Conservation (phyloP, 2,888 invertebrate genomes). For the Eledona agricola region DNA sequence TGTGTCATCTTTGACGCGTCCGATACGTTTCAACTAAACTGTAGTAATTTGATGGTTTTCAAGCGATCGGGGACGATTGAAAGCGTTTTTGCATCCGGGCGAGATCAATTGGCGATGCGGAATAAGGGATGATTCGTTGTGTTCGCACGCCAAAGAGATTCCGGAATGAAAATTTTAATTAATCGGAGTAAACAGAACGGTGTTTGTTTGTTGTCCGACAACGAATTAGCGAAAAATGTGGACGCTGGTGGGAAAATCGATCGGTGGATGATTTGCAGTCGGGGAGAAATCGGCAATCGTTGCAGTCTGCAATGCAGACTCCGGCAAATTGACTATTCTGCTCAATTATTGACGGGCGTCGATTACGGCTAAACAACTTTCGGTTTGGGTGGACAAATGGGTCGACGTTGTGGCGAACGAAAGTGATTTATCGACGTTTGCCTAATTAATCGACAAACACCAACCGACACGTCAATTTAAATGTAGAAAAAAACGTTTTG, state of each 20-base stretch:
- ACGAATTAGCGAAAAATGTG: too few species aligned
- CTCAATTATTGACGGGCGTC: slow-evolving; percentile 8
- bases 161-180: slow-evolving; percentile 9
- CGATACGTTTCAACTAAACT: slow-evolving; percentile 28
- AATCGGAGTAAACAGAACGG: too few species aligned
- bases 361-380: slow-evolving; percentile 15
- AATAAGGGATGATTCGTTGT: slow-evolving; percentile 2
- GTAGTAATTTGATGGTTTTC: slow-evolving; percentile 29
- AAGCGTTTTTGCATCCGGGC: slow-evolving; percentile 27
- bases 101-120: slow-evolving; percentile 22
- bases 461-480: too few species aligned
- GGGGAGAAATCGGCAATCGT: slow-evolving; percentile 10
- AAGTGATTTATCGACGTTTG: too few species aligned
- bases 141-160: slow-evolving; percentile 3
- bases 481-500: too few species aligned
- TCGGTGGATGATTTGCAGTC: slow-evolving; percentile 5
- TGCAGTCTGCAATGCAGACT: slow-evolving; percentile 24
- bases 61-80: slow-evolving; percentile 26
- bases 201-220: too few species aligned
- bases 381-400: slow-evolving; percentile 2
- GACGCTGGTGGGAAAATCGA: too few species aligned
- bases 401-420: background rate
- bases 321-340: slow-evolving; percentile 12
- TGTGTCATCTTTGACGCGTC: slow-evolving; percentile 28
- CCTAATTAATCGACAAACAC: too few species aligned